Evolutionary conservation across 2,113 vertebrate species (phyloP).

Genomic region (Heterocephalus glaber): DNA sequence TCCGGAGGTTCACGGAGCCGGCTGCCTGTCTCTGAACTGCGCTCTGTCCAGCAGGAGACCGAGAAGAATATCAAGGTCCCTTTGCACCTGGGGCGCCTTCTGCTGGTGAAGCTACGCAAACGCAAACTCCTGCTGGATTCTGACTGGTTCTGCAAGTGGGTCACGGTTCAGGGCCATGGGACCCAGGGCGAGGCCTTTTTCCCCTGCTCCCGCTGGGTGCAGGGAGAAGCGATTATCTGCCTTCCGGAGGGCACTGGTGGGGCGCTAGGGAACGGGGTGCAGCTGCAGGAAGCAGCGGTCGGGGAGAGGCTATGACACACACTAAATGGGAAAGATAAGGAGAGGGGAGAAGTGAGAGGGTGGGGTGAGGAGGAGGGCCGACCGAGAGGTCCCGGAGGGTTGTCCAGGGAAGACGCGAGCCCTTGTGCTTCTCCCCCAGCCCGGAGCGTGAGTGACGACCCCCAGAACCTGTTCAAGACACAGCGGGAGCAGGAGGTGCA

Average conservation of each 20-base stretch:
- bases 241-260: slow-evolving; percentile 85
- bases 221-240: slow-evolving; percentile 80
- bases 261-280: not conserved
- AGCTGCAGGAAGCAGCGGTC: not conserved
- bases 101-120: slow-evolving; percentile 86
- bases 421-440: slow-evolving; percentile 66
- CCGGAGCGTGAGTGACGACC: slow-evolving; percentile 70
- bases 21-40: too few species aligned
- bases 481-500: slow-evolving; percentile 84
- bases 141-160: slow-evolving; percentile 87
- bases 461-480: slow-evolving; percentile 69
- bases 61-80: slow-evolving; percentile 78
- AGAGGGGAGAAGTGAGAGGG: not conserved
- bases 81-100: slow-evolving; percentile 78
- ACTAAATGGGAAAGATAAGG: not conserved
- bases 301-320: fast-evolving
- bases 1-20: not conserved
- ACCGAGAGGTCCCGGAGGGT: fast-evolving
- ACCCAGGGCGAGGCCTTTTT: slow-evolving; percentile 70
- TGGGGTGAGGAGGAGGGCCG: too few species aligned
- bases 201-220: slow-evolving; percentile 87
- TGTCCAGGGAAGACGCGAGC: not conserved
- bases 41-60: slow-evolving; percentile 74
- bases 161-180: slow-evolving; percentile 76
- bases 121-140: slow-evolving; percentile 82